Evolutionary conservation across 2,888 invertebrate genomes (phyloP), one percentile per base, ranked within the genome.

Genomic region (Sphecodes monilicornis): DNA sequence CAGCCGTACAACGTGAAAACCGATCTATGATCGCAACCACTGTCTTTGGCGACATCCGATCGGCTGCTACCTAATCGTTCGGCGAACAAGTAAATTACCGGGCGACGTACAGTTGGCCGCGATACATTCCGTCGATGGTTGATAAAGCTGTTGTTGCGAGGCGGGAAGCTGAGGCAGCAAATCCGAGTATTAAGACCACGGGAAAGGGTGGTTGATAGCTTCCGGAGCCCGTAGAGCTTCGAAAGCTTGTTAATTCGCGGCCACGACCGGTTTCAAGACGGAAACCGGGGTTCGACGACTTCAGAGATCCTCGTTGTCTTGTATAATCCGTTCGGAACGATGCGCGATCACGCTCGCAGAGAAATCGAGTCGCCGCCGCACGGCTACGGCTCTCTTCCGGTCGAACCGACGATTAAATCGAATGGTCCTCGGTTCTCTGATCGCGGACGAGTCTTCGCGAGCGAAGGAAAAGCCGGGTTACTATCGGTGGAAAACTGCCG

Each of bases 281-380:
- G 39, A 5, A 57, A 36, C 68, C 54, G 36, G 22, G 43, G 68
- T 75, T 69, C 79, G 66, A 75, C 57, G 79, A 75, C 75, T 75
- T 43, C 54, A 16, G 39, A 69, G 66, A 78, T 64, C 73, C 26
- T 39, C 68, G 66, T 50, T 50, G 13, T 22, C 39, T 66, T n/a
- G 41, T 11, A 43, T 57, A 69, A 80, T 80, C 76, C 76, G 43
- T 16, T 69, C 75, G 54, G 57, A 77, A 70, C 29, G 22, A 70
- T 50, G 36, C 68, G 46, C 22, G 76, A 29, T 32, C 39, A 29
- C 32, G 39, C 69, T 41, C 50, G 36, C 22, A 4, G 26, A n/a
- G 68, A 54, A 57, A 76, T 41, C 29, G 50, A 16, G 13, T 69
- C 26, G 18, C 8, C 36, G 36, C n/a, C 50, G 50, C 22, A 10